A percentile compares a stretch with the other conserved stretches of the same genome.
Evolutionary conservation across 2,113 vertebrate species (phyloP).

Genomic region (Herpailurus yagouaroundi): DNA sequence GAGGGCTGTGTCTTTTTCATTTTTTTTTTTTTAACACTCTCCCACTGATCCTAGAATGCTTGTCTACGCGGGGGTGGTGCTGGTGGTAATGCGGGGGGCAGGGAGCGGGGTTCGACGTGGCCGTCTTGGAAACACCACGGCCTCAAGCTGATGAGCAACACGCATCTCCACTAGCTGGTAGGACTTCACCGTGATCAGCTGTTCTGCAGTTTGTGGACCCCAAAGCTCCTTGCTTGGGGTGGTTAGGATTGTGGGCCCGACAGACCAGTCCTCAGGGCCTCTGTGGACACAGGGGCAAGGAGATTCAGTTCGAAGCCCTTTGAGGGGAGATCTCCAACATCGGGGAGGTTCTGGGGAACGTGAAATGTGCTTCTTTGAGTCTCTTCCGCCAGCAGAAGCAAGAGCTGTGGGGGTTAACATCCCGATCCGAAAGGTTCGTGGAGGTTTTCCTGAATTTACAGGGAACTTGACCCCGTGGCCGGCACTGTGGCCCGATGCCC

Average conservation of each 20-base stretch:
- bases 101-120: not conserved
- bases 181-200: not conserved
- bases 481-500: not conserved
- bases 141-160: not conserved
- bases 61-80: slow-evolving; percentile 49
- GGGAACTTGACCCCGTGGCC: not conserved
- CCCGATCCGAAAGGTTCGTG: not conserved
- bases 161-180: not conserved
- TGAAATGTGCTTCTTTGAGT: not conserved
- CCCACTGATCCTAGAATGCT: slow-evolving; percentile 47
- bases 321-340: not conserved
- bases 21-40: slow-evolving; percentile 42
- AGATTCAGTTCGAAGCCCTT: not conserved
- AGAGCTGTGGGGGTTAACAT: too few species aligned
- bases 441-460: not conserved
- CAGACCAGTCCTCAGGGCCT: not conserved
- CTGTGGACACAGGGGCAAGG: not conserved
- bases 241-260: not conserved
- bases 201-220: not conserved
- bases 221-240: not conserved
- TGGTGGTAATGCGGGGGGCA: not conserved
- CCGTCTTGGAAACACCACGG: not conserved
- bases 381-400: not conserved
- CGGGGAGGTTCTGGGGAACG: not conserved
- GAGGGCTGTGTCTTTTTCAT: slow-evolving; percentile 47